Evolutionary conservation across 2,113 vertebrate species (phyloP).

Genomic region (Tiliqua scincoides): DNA sequence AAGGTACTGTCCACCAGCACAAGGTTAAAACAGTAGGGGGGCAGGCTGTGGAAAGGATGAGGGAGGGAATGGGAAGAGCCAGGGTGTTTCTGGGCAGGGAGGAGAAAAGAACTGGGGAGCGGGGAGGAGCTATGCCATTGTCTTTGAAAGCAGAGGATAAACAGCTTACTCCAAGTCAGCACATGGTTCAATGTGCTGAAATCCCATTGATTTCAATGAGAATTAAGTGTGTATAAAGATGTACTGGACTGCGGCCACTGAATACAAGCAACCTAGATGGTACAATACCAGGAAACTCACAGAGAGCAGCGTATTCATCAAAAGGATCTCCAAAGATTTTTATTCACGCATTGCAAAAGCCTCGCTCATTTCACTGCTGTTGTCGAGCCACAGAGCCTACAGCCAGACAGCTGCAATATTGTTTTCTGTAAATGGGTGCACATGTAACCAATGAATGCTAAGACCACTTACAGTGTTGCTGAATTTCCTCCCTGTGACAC

Average conservation of each 20-base stretch:
- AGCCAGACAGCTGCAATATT: constrained; percentile 1
- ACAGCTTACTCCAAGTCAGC: not conserved
- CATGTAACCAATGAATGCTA: constrained; percentile 5
- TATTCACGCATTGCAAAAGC: not conserved
- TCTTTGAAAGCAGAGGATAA: not conserved
- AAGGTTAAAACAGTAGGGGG: no score
- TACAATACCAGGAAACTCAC: not conserved
- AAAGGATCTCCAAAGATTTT: not conserved
- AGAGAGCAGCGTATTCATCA: not conserved
- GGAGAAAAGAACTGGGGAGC: no score
- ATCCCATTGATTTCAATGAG: not conserved
- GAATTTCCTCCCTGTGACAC: constrained; percentile 4
- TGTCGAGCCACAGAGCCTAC: not conserved
- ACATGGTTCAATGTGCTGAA: not conserved
- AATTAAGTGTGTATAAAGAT: not conserved
- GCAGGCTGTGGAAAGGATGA: no score
- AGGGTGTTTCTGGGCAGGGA: no score
- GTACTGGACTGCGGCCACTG: not conserved
- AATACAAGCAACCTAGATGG: not conserved
- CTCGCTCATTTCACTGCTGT: not conserved
- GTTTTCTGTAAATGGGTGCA: not conserved
- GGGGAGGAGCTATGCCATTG: not conserved
- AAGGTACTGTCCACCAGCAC: no score
- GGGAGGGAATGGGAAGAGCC: no score
- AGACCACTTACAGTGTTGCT: not conserved